phyloP scores from a whole-genome alignment of 2,888 invertebrate genomes.

The Drosophila neonasuta region DNA sequence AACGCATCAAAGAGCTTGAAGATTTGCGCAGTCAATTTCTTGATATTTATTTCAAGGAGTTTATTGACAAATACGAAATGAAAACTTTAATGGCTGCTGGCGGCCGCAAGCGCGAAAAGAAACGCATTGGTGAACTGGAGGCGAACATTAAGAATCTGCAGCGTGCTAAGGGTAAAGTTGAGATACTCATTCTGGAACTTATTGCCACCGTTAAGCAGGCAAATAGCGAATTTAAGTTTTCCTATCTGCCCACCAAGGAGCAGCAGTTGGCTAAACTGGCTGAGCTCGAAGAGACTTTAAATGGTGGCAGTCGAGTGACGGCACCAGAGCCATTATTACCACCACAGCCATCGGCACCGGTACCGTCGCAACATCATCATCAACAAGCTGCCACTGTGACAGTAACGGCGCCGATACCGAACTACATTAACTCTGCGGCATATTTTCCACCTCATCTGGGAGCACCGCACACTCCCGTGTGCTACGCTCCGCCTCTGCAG shows the following conservation, averaged over 20 bases:
- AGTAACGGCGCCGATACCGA: conserved; percentile 34
- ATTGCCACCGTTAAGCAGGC: conserved; percentile 81
- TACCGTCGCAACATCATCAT: not conserved
- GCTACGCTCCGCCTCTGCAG: conserved; percentile 78
- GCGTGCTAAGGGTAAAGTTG: conserved; percentile 81
- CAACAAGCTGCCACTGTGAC: conserved; percentile 26
- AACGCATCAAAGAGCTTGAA: conserved; percentile 80
- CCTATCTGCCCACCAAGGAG: conserved; percentile 82
- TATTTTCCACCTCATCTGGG: conserved; percentile 52
- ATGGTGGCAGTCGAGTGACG: conserved; percentile 18
- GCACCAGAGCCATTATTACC: conserved; percentile 13
- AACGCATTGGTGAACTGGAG: conserved; percentile 80
- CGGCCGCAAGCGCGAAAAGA: conserved; percentile 81
- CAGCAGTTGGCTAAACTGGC: conserved; percentile 79
- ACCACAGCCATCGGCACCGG: not conserved
- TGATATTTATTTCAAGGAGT: conserved; percentile 81
- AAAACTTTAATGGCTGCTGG: conserved; percentile 73
- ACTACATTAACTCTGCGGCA: conserved; percentile 51
- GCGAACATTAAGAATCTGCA: conserved; percentile 81
- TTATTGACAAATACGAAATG: conserved; percentile 79
- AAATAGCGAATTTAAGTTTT: conserved; percentile 80
- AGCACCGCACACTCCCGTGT: conserved; percentile 72
- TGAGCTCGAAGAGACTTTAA: conserved; percentile 62
- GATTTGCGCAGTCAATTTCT: conserved; percentile 80
- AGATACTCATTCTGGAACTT: conserved; percentile 80